phyloP scores from a whole-genome alignment of 2,113 vertebrate species.

The Indicator maculatus region DNA sequence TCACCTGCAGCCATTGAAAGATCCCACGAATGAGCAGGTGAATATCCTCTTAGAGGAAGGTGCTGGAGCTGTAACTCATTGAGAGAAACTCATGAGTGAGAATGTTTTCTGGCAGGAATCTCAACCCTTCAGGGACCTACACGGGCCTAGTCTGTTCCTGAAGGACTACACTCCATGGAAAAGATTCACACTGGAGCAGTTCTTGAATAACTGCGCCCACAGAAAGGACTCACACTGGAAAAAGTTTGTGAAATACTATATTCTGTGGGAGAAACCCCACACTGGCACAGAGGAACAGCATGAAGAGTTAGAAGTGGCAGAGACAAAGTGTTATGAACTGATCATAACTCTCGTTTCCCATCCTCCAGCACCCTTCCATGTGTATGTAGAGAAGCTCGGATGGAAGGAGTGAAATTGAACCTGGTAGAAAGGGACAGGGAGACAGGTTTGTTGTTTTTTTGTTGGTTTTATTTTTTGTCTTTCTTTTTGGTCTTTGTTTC shows the following conservation, averaged over 20 bases:
- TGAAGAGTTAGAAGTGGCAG: neutral
- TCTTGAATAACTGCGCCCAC: neutral
- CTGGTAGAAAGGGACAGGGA: neutral
- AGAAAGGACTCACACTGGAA: neutral
- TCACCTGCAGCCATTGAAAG: neutral
- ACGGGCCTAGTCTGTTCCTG: neutral
- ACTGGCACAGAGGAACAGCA: neutral
- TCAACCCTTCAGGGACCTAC: neutral
- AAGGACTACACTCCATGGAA: neutral
- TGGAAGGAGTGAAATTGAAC: neutral
- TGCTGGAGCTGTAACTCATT: neutral
- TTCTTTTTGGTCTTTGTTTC: neutral
- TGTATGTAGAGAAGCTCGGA: neutral
- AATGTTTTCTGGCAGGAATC: neutral
- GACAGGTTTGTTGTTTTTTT: neutral
- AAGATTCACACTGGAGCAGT: neutral
- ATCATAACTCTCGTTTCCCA: neutral
- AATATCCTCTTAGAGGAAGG: neutral
- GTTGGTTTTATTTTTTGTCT: neutral
- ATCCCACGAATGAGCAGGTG: accelerated
- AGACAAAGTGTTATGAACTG: neutral
- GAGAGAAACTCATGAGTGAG: neutral
- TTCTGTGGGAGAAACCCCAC: neutral
- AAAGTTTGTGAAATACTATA: neutral
- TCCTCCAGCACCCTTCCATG: accelerated